Percentiles rank a stretch among this genome's conserved stretches.
Evolutionary conservation across 2,888 invertebrate species (phyloP).

Genomic region (Drosophila neotestacea): DNA sequence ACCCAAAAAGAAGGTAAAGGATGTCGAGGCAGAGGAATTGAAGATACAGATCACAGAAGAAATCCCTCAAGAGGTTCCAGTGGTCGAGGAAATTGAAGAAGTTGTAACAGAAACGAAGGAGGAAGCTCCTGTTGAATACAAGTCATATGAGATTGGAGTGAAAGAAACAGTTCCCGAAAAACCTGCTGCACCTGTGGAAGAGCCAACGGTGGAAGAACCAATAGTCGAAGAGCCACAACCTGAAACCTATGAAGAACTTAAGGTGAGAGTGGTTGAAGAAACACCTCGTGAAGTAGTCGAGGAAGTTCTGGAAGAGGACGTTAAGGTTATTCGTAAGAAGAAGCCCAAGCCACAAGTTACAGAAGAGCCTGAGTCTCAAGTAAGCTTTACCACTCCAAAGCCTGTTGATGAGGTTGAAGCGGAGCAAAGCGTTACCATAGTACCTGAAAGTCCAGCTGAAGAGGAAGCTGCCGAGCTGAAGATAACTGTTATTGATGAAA

Average conservation of each 20-base stretch:
- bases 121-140: slow-evolving; percentile 52
- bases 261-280: slow-evolving; percentile 79
- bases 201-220: slow-evolving; percentile 39
- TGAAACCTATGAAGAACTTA: slow-evolving; percentile 62
- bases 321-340: slow-evolving; percentile 75
- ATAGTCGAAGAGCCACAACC: slow-evolving; percentile 52
- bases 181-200: slow-evolving; percentile 50
- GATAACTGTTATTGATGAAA: slow-evolving; percentile 76
- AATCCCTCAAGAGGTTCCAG: slow-evolving; percentile 59
- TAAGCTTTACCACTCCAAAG: slow-evolving; percentile 57
- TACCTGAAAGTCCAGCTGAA: slow-evolving; percentile 75
- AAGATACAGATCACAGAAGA: slow-evolving; percentile 79
- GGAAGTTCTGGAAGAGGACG: slow-evolving; percentile 66
- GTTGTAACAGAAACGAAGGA: slow-evolving; percentile 51
- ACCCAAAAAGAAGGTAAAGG: slow-evolving; percentile 71
- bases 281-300: slow-evolving; percentile 67
- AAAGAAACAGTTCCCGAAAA: slow-evolving; percentile 67
- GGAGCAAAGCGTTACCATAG: slow-evolving; percentile 75
- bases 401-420: slow-evolving; percentile 76
- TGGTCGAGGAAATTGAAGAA: slow-evolving; percentile 74
- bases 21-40: slow-evolving; percentile 73
- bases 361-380: slow-evolving; percentile 69
- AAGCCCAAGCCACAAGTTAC: slow-evolving; percentile 69
- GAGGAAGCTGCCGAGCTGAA: slow-evolving; percentile 78
- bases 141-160: slow-evolving; percentile 74